Percentiles rank a stretch among this genome's conserved stretches.
These are phyloP conservation scores for Papilio helenus DNA, from an alignment of 1,140 invertebrate species.

Conservation along the genomic window DNA sequence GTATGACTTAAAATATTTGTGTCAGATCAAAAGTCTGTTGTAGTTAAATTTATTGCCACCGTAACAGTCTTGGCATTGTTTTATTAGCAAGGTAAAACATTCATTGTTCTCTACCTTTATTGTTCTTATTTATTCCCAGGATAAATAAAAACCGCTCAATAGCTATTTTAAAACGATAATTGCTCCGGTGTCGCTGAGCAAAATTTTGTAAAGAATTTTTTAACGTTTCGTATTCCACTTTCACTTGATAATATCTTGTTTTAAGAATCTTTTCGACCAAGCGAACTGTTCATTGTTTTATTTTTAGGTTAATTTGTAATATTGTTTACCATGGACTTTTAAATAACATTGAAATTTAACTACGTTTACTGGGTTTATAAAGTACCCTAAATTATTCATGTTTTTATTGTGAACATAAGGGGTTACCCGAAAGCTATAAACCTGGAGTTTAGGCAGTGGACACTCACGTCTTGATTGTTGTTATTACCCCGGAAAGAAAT, in stretches of 20 bases:
- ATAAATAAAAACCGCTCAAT: constrained; percentile 21
- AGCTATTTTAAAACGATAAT: constrained; percentile 12
- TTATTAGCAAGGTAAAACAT: constrained; percentile 30
- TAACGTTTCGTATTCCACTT: constrained; percentile 21
- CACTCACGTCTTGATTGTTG: background rate
- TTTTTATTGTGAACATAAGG: no score
- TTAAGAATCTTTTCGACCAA: background rate
- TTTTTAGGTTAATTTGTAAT: background rate
- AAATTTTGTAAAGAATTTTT: constrained; percentile 27
- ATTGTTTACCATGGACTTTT: background rate
- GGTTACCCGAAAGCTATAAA: no score
- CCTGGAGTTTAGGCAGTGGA: no score
- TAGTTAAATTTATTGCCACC: constrained; percentile 11
- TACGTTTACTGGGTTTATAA: no score
- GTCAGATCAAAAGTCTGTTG: background rate
- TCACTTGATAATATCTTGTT: background rate
- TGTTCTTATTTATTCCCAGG: constrained; percentile 28
- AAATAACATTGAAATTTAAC: background rate
- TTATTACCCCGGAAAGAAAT: background rate
- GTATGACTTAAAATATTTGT: constrained; percentile 9
- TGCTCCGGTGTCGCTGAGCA: background rate
- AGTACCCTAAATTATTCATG: no score
- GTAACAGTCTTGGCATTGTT: background rate
- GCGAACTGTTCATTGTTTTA: background rate
- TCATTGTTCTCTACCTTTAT: constrained; percentile 18